Evolutionary conservation across 2,113 vertebrate species (phyloP), one percentile per base, ranked within the genome.

Genomic region (Glaucomys volans): DNA sequence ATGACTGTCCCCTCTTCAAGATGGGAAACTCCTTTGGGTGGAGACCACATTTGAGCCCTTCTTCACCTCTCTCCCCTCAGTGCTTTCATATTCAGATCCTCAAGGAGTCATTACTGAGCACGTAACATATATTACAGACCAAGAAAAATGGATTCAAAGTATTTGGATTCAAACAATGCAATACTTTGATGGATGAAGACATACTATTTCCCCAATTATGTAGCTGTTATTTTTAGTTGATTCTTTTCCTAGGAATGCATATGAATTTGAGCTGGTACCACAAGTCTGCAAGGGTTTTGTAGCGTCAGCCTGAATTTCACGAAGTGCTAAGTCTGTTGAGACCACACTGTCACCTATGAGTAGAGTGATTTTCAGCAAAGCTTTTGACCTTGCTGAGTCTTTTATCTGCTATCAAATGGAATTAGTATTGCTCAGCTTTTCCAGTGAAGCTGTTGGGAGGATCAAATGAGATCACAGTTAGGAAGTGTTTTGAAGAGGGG

Each of bases 341-440:
- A 28, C 32, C 16, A 10, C 17, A 2, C 67, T 80, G n/a, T 92
- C 42, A 40, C 85, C 26, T 59, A 16, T 1, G 2, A 71, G 30
- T 57, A 17, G 52, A 62, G 12, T 20, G 14, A 80, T 42, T 52
- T 24, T 18, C 40, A 40, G 26, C n/a, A 87, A 95, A 92, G n/a
- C 64, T 87, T 93, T 80, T 57, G 76, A 90, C 94, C 91, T 94
- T 95, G 42, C 37, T 71, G 47, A 0, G 1, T 87, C 72, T 74
- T 90, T 77, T 20, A 16, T 66, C 37, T 77, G 7, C 40, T 59
- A 1, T 91, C 69, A 90, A 13, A 71, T 80, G 82, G n/a, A 57
- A 71, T 94, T 94, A 79, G 37, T 80, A 44, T 62, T 57, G 37
- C 50, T 83, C 74, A 67, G 50, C 37, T 74, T 93, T 50, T 69